Evolutionary conservation across 2,888 invertebrate species (phyloP).

Genomic region (Himalopsyche tibetana): DNA sequence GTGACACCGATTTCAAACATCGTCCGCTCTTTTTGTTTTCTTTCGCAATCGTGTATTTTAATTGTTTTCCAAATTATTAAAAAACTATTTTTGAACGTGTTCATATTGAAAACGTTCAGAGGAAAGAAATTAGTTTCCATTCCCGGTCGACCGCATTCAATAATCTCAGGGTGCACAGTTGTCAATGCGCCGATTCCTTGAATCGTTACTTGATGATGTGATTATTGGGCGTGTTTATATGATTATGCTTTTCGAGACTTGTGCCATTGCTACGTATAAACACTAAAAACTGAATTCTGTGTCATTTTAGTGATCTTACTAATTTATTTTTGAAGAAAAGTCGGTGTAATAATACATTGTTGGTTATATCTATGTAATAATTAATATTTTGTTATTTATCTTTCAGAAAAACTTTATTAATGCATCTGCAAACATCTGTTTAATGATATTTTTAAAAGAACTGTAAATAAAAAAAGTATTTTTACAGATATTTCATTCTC

Average conservation of each 20-base stretch:
- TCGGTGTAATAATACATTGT: constrained; percentile 61
- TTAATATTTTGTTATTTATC: constrained; percentile 65
- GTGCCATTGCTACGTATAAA: constrained; percentile 62
- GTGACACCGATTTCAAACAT: constrained; percentile 9
- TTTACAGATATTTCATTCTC: constrained; percentile 61
- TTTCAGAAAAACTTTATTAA: constrained; percentile 65
- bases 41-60: not conserved
- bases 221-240: not conserved
- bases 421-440: constrained; percentile 62
- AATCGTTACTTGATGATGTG: not conserved
- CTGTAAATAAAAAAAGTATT: constrained; percentile 66
- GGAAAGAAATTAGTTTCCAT: not conserved
- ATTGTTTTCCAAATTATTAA: constrained; percentile 13
- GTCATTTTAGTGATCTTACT: constrained; percentile 62
- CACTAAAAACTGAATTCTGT: constrained; percentile 57
- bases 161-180: constrained; percentile 6
- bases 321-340: constrained; percentile 62
- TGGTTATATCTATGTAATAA: constrained; percentile 63
- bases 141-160: not conserved
- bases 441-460: constrained; percentile 64
- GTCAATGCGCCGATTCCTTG: not conserved
- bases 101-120: constrained; percentile 25
- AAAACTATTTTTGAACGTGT: not conserved
- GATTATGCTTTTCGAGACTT: constrained; percentile 45
- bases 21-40: not conserved